Conservation (phyloP, 1,140 invertebrate species). For the Goniozus legneri region DNA sequence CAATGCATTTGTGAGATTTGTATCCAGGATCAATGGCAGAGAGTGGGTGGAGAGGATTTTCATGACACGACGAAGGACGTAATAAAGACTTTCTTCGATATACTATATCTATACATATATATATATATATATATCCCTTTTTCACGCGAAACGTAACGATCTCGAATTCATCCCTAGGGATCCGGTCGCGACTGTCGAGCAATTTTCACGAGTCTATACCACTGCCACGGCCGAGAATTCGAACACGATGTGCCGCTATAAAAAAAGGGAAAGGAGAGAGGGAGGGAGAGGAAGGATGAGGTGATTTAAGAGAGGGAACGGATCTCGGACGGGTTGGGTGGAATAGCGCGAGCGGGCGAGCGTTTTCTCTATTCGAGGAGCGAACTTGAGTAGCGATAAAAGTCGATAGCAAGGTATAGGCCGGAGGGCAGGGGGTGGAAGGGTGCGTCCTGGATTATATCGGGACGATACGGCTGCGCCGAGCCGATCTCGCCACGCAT, state of each 20-base stretch:
- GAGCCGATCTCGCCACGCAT: too few relatives aligned
- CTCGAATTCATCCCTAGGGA: not conserved
- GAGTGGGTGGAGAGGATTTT: too few relatives aligned
- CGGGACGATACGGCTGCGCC: not conserved
- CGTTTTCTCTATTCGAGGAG: not conserved
- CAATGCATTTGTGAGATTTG: too few relatives aligned
- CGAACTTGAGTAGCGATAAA: conserved; percentile 10
- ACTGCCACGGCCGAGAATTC: not conserved
- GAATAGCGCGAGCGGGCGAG: not conserved
- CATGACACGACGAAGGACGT: not conserved
- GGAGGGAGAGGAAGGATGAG: not conserved
- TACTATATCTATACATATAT: too few relatives aligned
- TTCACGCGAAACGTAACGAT: not conserved
- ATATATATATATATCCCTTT: too few relatives aligned
- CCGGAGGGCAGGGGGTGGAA: not conserved
- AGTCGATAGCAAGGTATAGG: conserved; percentile 1
- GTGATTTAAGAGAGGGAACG: not conserved
- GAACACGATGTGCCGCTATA: not conserved
- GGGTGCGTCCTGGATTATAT: not conserved
- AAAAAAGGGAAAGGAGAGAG: not conserved
- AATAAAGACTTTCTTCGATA: not conserved
- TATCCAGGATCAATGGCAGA: too few relatives aligned
- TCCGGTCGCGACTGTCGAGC: not conserved
- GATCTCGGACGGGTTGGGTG: not conserved
- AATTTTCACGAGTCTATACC: not conserved